A percentile compares a stretch with the other conserved stretches of the same genome.
Conservation (phyloP, 2,888 invertebrate species). For the Gryllus longicercus region DNA sequence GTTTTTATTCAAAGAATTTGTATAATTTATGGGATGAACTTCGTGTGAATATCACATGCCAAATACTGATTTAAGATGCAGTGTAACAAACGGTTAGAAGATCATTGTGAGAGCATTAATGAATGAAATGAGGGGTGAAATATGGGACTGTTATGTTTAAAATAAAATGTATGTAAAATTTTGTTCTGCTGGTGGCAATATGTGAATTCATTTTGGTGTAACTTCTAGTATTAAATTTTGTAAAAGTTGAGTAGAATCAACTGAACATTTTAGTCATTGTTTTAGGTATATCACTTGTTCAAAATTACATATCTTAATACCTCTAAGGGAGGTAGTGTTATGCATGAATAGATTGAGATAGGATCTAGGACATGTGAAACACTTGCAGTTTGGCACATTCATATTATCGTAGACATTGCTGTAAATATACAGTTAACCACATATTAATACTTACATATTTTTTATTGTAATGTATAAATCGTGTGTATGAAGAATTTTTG, state of each 20-base stretch:
- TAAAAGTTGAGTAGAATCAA: no score
- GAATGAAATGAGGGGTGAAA: not conserved
- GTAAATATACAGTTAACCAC: not conserved
- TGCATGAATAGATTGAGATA: not conserved
- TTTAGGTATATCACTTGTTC: not conserved
- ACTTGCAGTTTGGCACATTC: not conserved
- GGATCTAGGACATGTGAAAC: not conserved
- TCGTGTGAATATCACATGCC: no score
- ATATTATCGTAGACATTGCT: not conserved
- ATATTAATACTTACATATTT: no score
- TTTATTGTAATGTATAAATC: no score
- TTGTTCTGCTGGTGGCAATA: not conserved
- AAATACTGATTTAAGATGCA: no score
- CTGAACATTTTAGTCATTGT: not conserved
- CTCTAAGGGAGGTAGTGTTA: not conserved
- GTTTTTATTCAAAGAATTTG: not conserved
- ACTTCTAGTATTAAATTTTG: not conserved
- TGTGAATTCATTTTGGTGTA: not conserved
- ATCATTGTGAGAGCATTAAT: no score
- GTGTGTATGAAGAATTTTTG: no score
- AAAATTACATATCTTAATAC: constrained; percentile 4
- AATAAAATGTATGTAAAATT: not conserved
- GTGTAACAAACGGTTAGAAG: no score
- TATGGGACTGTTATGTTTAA: not conserved
- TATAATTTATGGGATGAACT: not conserved